Evolutionary conservation across 1,140 invertebrate genomes (phyloP), one percentile per base, ranked within the genome.

Genomic region (Pantala flavescens): DNA sequence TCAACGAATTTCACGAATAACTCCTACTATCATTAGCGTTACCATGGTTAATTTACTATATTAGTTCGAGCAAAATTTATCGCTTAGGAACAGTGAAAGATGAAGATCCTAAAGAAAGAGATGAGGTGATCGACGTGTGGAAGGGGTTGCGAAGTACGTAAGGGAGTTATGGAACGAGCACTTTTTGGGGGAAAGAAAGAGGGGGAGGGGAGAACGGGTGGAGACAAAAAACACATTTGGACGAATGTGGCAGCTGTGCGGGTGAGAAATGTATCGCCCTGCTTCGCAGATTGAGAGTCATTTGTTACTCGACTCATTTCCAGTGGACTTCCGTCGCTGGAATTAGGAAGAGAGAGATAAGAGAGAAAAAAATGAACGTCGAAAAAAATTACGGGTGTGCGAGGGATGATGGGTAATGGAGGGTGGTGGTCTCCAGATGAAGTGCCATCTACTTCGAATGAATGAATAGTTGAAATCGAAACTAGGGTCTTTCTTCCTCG

Each of bases 251-350:
- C 49, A 63, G 49, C 49, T 63, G 49, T 63, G 12, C 49, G 49
- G 49, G 49, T 63, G 49, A 63, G 49, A 63, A 63, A 63, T 63
- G 49, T 21, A 63, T 63, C 49, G 49, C 49, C 49, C 12, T 63
- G 49, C 49, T 63, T 21, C 49, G 49, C 49, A 63, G 49, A 63
- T 63, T 63, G 49, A 21, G n/a, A 63, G 49, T 63, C 49, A 63
- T 63, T 63, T 63, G 49, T 63, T 63, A 63, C 49, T 63, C 49
- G 49, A 63, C 49, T 63, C 49, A 63, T 63, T 63, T 63, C 43
- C 49, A 63, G 49, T 63, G 49, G 49, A 63, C 49, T 63, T 63
- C 49, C 49, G 49, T 21, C n/a, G 49, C 5, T 3, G 12, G 49
- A 63, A 63, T 36, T 16, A 63, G 49, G n/a, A 63, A 12, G 49